Evolutionary conservation across 2,888 invertebrate species (phyloP).

Genomic region (Adela reaumurella): DNA sequence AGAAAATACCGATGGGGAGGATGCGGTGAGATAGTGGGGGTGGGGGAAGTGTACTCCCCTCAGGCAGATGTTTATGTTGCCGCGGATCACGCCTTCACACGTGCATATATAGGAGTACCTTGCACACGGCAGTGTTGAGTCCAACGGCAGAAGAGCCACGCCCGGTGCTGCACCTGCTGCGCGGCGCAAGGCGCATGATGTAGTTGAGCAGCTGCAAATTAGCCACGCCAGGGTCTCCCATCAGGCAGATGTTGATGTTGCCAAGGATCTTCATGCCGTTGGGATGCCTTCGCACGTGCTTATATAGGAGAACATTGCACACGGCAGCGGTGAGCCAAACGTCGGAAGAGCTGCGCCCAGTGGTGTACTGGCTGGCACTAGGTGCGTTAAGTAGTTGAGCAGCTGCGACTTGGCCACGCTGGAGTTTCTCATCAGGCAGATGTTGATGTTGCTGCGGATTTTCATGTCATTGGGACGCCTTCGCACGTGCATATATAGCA

Average conservation of each 20-base stretch:
- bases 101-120: too few species aligned
- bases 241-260: constrained; percentile 95
- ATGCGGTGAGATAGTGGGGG: too few species aligned
- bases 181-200: constrained; percentile 88
- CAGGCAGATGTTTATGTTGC: too few species aligned
- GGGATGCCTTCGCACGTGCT: constrained; percentile 54
- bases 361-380: constrained; percentile 95
- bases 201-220: constrained; percentile 96
- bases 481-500: too few species aligned
- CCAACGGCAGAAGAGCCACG: constrained; percentile 98
- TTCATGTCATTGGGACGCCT: constrained; percentile 91
- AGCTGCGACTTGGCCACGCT: constrained; percentile 99
- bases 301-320: too few species aligned
- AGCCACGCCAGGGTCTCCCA: constrained; percentile 99
- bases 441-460: constrained; percentile 95
- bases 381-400: constrained; percentile 87
- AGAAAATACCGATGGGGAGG: too few species aligned
- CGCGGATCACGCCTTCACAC: too few species aligned
- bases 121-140: constrained; percentile 96
- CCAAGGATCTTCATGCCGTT: constrained; percentile 98
- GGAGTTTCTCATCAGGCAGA: constrained; percentile 99
- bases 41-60: too few species aligned
- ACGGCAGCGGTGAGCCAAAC: constrained; percentile 40
- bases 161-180: constrained; percentile 95
- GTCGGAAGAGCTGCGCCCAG: constrained; percentile 93